phyloP scores from a whole-genome alignment of 92 coral and sea anemone genomes.

The Palythoa caribaeorum region DNA sequence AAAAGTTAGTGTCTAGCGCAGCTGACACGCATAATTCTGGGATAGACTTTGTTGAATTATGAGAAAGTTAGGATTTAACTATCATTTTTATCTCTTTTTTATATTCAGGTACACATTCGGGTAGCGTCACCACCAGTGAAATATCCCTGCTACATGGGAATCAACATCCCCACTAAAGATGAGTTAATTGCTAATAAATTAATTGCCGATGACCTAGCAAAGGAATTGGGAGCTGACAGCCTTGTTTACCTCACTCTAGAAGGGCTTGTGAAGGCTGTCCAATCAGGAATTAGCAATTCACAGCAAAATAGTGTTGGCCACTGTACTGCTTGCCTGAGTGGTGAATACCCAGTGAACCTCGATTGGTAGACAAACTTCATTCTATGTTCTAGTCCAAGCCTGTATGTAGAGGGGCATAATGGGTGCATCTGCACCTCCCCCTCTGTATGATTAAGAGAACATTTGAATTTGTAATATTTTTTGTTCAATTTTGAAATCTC shows the following conservation, averaged over 20 bases:
- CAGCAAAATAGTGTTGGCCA: constrained; percentile 70
- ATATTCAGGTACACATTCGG: constrained; percentile 88
- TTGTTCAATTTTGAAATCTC: too few relatives aligned
- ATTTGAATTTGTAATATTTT: too few relatives aligned
- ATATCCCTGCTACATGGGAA: constrained; percentile 98
- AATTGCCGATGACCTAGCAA: constrained; percentile 80
- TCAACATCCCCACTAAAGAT: constrained; percentile 94
- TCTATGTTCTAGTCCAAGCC: too few relatives aligned
- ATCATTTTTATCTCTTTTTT: not conserved
- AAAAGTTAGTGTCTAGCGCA: too few relatives aligned
- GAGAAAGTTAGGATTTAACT: too few relatives aligned
- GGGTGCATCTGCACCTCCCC: too few relatives aligned
- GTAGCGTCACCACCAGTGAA: constrained; percentile 97
- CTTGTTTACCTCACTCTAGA: constrained; percentile 86
- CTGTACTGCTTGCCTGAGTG: constrained; percentile 95
- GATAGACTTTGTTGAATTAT: too few relatives aligned
- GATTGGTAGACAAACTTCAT: constrained; percentile 73
- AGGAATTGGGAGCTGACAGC: constrained; percentile 87
- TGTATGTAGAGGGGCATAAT: too few relatives aligned
- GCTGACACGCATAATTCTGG: too few relatives aligned
- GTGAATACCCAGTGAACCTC: constrained; percentile 90
- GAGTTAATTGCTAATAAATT: constrained; percentile 92
- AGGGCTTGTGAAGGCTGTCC: constrained; percentile 90
- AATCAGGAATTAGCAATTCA: constrained; percentile 69
- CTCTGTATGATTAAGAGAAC: too few relatives aligned